Percentiles rank a stretch among this genome's conserved stretches.
These are phyloP conservation scores for Pseudomyrmex gracilis DNA, from an alignment of 1,140 invertebrate genomes.

Conservation along the genomic window DNA sequence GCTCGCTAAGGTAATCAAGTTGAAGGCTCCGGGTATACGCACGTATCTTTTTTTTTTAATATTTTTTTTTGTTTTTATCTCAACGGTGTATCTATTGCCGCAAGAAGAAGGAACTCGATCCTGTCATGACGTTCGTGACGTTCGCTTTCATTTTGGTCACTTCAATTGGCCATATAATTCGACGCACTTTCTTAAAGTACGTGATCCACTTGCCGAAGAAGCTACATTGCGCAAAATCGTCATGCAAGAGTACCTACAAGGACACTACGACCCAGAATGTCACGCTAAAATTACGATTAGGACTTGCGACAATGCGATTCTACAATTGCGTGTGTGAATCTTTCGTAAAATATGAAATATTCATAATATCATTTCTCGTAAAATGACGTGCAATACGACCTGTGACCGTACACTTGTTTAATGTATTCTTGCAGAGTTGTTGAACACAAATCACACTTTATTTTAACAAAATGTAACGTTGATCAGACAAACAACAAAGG, in stretches of 20 bases:
- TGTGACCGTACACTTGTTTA: not conserved
- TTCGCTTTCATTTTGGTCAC: slow-evolving; percentile 30
- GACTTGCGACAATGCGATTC: slow-evolving; percentile 32
- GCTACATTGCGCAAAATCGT: slow-evolving; percentile 41
- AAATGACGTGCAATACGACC: not conserved
- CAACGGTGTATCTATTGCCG: not conserved
- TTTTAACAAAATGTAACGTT: not conserved
- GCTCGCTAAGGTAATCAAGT: slow-evolving; percentile 21
- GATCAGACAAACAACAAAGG: too few relatives aligned
- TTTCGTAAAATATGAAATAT: not conserved
- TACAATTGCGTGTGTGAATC: not conserved
- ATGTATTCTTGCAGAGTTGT: not conserved
- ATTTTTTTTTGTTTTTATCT: too few relatives aligned
- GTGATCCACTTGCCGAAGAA: slow-evolving; percentile 30
- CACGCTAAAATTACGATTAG: slow-evolving; percentile 33
- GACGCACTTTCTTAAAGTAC: slow-evolving; percentile 47
- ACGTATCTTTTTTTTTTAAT: not conserved
- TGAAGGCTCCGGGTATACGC: slow-evolving; percentile 12
- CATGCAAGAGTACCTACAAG: slow-evolving; percentile 1
- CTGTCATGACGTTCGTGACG: not conserved
- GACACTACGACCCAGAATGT: slow-evolving; percentile 28
- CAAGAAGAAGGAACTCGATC: slow-evolving; percentile 11
- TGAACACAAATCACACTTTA: not conserved
- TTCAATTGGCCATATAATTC: not conserved
- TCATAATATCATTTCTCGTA: not conserved